Base-by-base conservation (phyloP, 2,888 invertebrate genomes). In the Cybosia mesomella region DNA sequence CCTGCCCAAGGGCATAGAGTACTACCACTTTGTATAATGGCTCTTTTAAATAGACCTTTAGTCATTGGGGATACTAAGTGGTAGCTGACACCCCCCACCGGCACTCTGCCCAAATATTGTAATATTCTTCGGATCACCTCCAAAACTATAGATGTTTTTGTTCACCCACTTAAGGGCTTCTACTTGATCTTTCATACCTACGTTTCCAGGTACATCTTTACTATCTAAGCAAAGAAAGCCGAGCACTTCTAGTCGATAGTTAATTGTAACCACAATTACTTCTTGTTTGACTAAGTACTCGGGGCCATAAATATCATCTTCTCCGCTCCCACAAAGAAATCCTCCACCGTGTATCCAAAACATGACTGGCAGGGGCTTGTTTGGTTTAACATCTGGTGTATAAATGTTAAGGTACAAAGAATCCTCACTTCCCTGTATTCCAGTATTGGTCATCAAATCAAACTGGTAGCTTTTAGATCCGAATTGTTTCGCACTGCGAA, bases 1-100 rank as follows among this genome's bases (percentile, higher is more conserved):
- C 88, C 87, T 0, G 95, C 94, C 96, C 96, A 96, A 0, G 95
- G 91, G 80, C 95, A 94, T 39, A 95, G 89, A 3, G 95, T 92
- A 0, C 96, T 96, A 0, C 97, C 97, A 80, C 97, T 97, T 81
- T 97, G 96, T 0, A 96, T 95, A 55, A 97, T 97, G 7, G 93
- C 84, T 72, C 87, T 84, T 39, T 80, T 83, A 32, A 89, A 90
- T 1, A 91, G 71, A 4, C 88, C 89, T 79, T 85, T 86, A 21
- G 83, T 84, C 86, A 89, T 87, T 0, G 89, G 89, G 1, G 91
- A 91, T 9, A 89, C 66, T 18, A 89, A 70, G 70, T 91, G 91
- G 58, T 73, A 87, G 0, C 84, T 79, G 0, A 70, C 67, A 83
- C 85, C 77, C 84, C 1, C 76, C 87, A n/a, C 91, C 91, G 22